Base-by-base conservation (phyloP, 2,113 vertebrate genomes). In the Onychorhynchus coronatus region DNA sequence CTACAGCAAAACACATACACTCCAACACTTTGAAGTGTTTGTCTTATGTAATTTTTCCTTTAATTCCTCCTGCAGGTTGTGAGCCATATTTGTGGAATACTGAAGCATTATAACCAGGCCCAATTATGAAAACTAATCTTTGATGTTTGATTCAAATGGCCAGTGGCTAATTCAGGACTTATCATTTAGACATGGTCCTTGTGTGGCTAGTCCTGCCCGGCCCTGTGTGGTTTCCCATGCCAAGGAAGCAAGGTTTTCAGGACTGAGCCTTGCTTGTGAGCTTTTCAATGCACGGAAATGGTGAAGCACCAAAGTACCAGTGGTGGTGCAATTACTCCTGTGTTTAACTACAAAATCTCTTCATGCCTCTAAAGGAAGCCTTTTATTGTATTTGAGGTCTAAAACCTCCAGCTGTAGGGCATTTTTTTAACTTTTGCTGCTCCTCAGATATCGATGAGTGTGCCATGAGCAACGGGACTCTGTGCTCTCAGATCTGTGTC, bases 371-470 rank as follows among this genome's bases (percentile, higher is more conserved):
- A 30, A 78, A 65, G 24, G 18, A 88, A 85, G n/a, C 2, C 3
- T 81, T 81, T 67, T 37, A n/a, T 79, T 88, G 11, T 25, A 27
- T 68, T 46, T 81, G 66, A 80, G 33, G 28, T 61, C 61, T 85
- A 42, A 81, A 94, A 75, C 37, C 30, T 82, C 35, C 3, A 3
- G 50, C 63, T 61, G 17, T 6, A 16, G 65, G 80, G 27, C 2
- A 7, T 74, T 81, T 52, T 81, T 55, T 72, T 55, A 23, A 39
- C 18, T 95, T 89, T 88, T 85, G 14, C 74, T 94, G 21, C 35
- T 89, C 95, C 83, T 35, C 63, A 99, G 99, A 99, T 97, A 98
- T 99, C 0, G 98, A 99, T 0, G 99, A 99, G 94, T 99, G 99
- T 68, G 97, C 98, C 66, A 96, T 94, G 3, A 98, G 97, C 96